Evolutionary conservation across 2,888 invertebrate species (phyloP).

Genomic region (Melinaea menophilus): DNA sequence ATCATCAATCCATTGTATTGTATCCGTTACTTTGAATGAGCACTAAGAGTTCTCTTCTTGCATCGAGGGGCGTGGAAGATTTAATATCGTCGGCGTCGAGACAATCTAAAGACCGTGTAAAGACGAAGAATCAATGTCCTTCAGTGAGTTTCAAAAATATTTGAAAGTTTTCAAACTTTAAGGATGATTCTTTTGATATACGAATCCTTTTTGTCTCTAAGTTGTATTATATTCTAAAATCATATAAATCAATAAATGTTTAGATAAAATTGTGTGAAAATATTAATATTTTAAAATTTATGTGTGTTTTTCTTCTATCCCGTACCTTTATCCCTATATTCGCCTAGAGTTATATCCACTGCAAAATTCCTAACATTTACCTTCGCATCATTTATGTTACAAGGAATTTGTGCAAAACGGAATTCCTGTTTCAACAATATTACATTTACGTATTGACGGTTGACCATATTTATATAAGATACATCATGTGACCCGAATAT

Average conservation of each 20-base stretch:
- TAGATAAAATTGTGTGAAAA: too few species aligned
- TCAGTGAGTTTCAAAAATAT: background rate
- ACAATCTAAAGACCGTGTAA: background rate
- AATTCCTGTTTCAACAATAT: slow-evolving; percentile 14
- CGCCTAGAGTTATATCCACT: background rate
- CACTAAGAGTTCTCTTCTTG: slow-evolving; percentile 1
- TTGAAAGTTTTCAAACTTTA: too few species aligned
- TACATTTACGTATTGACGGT: slow-evolving; percentile 4
- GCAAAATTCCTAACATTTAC: background rate
- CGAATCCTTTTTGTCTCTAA: too few species aligned
- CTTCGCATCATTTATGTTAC: slow-evolving; percentile 10
- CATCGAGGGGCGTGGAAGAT: background rate
- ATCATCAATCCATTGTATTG: too few species aligned
- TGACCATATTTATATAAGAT: slow-evolving; percentile 18
- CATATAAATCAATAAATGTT: too few species aligned
- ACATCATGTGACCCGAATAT: slow-evolving; percentile 16
- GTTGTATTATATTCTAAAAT: too few species aligned
- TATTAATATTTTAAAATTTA: too few species aligned
- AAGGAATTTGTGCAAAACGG: slow-evolving; percentile 6
- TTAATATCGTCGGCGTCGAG: background rate
- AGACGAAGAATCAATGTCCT: background rate
- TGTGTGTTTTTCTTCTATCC: background rate
- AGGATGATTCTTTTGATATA: too few species aligned
- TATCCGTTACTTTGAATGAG: slow-evolving; percentile 3
- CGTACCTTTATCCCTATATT: background rate